phyloP scores from a whole-genome alignment of 2,888 invertebrate species.

The Mythimna albipuncta region DNA sequence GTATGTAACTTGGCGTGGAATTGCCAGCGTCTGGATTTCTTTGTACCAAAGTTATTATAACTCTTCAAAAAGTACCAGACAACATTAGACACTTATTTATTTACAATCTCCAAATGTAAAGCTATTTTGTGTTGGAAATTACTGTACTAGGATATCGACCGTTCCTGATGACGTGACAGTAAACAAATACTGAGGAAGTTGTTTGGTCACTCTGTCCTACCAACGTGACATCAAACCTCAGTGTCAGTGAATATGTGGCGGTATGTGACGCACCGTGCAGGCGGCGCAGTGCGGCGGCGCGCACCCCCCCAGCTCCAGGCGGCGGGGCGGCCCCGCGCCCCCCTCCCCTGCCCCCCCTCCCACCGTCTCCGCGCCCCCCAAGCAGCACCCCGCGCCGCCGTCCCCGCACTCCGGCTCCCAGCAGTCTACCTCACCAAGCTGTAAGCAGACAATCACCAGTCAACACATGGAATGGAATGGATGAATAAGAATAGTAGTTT shows the following conservation, averaged over 20 bases:
- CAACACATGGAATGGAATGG: conserved; percentile 1
- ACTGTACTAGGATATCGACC: not conserved
- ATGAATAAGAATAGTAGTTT: not conserved
- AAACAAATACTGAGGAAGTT: not conserved
- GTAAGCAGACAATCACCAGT: conserved; percentile 62
- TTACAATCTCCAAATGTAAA: too few relatives aligned
- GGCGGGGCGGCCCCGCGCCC: conserved; percentile 91
- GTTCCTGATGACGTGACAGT: not conserved
- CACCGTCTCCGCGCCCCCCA: conserved; percentile 88
- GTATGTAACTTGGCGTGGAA: too few relatives aligned
- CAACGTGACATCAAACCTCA: conserved; percentile 6
- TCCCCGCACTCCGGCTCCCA: conserved; percentile 97
- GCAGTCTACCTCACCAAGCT: conserved; percentile 97
- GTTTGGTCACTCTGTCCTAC: conserved; percentile 4
- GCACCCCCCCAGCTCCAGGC: conserved; percentile 92
- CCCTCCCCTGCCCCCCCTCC: conserved; percentile 74
- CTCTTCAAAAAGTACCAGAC: too few relatives aligned
- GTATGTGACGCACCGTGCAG: conserved; percentile 82
- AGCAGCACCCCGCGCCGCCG: conserved; percentile 92
- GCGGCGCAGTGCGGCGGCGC: conserved; percentile 92
- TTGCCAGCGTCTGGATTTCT: too few relatives aligned
- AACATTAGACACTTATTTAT: too few relatives aligned
- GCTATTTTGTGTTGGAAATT: too few relatives aligned
- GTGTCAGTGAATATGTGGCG: conserved; percentile 31
- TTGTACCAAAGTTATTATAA: too few relatives aligned